Evolutionary conservation across 2,888 invertebrate genomes (phyloP).

Genomic region (Troides aeacus): DNA sequence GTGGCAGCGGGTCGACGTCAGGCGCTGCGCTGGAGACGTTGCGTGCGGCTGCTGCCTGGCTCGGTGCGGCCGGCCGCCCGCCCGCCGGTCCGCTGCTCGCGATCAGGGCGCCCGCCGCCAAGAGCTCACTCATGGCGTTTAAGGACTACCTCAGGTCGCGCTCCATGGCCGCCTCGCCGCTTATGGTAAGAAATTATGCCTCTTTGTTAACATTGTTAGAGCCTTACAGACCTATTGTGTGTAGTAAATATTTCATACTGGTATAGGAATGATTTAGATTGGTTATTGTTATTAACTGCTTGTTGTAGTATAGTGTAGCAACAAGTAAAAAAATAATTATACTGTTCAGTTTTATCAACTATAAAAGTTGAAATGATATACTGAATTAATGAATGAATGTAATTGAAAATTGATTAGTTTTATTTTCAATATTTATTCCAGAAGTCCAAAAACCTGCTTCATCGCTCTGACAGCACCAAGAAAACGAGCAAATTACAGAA

Average conservation of each 20-base stretch:
- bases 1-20: slow-evolving; percentile 48
- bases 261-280: no score
- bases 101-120: slow-evolving; percentile 87
- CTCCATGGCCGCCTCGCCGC: slow-evolving; percentile 87
- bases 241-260: no score
- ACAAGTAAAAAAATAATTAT: no score
- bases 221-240: no score
- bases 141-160: slow-evolving; percentile 89
- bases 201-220: no score
- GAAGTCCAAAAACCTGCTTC: slow-evolving; percentile 85
- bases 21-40: slow-evolving; percentile 80
- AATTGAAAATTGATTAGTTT: no score
- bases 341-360: no score
- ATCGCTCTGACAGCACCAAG: slow-evolving; percentile 87
- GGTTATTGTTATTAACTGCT: no score
- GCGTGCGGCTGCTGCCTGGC: slow-evolving; percentile 91
- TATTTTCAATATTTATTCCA: slow-evolving; percentile 49
- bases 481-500: slow-evolving; percentile 91
- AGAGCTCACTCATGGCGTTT: slow-evolving; percentile 86
- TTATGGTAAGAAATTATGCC: slow-evolving; percentile 69
- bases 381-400: no score
- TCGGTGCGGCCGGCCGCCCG: slow-evolving; percentile 81
- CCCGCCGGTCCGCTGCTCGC: slow-evolving; percentile 56
- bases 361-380: neutral
- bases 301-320: no score